Evolutionary conservation across 2,797 vertebrate species (phyloP).

Genomic region (Ctenosaura bakeri): DNA sequence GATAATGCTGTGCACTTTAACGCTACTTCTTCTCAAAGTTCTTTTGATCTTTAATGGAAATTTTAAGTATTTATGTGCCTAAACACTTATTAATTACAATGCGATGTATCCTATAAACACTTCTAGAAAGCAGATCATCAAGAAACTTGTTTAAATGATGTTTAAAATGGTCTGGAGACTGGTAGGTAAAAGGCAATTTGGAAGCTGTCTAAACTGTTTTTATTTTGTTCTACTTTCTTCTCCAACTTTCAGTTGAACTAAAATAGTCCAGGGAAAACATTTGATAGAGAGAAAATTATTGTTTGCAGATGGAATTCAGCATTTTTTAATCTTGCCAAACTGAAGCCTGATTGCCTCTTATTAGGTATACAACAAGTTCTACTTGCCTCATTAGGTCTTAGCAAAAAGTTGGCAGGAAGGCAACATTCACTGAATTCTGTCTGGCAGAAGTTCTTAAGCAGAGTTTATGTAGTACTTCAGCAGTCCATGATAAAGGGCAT

Average conservation of each 20-base stretch:
- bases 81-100: neutral
- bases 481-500: neutral
- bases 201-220: constrained; percentile 60
- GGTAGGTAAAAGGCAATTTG: constrained; percentile 42
- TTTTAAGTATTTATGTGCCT: constrained; percentile 15
- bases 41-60: neutral
- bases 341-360: constrained; percentile 14
- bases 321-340: constrained; percentile 30
- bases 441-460: neutral
- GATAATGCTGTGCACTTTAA: neutral
- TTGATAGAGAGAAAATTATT: constrained; percentile 63
- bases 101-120: neutral
- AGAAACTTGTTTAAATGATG: constrained; percentile 43
- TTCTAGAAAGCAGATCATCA: constrained; percentile 43
- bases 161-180: constrained; percentile 38
- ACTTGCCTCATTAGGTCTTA: constrained; percentile 13
- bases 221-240: constrained; percentile 64
- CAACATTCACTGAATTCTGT: constrained; percentile 2
- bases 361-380: constrained; percentile 14
- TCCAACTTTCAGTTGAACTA: constrained; percentile 66
- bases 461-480: neutral
- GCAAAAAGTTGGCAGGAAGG: constrained; percentile 4
- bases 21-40: neutral
- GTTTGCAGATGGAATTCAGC: constrained; percentile 42
- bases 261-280: constrained; percentile 69